Evolutionary conservation across 2,113 vertebrate genomes (phyloP), one percentile per base, ranked within the genome.

Genomic region (Chaetorhynchus papuensis): DNA sequence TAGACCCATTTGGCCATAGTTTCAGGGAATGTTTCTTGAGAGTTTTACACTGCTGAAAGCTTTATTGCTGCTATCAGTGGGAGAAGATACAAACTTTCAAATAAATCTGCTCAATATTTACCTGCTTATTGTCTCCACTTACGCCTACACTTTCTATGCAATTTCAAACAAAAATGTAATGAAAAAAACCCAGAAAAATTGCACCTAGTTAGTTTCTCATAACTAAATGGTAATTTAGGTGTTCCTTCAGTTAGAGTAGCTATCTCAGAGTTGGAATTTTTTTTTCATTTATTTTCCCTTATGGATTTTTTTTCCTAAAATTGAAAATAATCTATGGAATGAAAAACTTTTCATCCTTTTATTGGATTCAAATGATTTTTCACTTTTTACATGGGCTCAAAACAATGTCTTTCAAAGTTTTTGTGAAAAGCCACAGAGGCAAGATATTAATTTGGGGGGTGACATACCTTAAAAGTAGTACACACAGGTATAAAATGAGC

Each of bases 1-100:
- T 93, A 81, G 79, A 94, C 68, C 94, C 74, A 97, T 97, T 97
- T 97, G 91, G 95, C 77, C 90, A 97, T 88, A 93, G 86, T 97
- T 97, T 95, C 96, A 95, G 94, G 91, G 94, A 97, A 95, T 96
- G 92, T 95, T 98, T 97, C 96, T 93, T 92, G 94, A 96, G 96
- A 97, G 83, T 97, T 97, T 98, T 97, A 97, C 94, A 86, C 95
- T 94, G 88, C 75, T 92, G 93, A 97, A 93, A 98, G 89, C 88
- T 98, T 98, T 97, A 98, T 94, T 91, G 94, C 52, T 90, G 79
- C 90, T 90, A 83, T 96, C 79, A 42, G 49, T 93, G 39, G 76
- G 45, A 96, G 83, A 96, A 96, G 91, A 94, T 63, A 89, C 72
- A 97, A 91, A 95, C 87, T 97, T 96, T 81, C 83, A 95, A 95